Base-by-base conservation (phyloP, 2,888 invertebrate species). In the Priocnemis perturbator region DNA sequence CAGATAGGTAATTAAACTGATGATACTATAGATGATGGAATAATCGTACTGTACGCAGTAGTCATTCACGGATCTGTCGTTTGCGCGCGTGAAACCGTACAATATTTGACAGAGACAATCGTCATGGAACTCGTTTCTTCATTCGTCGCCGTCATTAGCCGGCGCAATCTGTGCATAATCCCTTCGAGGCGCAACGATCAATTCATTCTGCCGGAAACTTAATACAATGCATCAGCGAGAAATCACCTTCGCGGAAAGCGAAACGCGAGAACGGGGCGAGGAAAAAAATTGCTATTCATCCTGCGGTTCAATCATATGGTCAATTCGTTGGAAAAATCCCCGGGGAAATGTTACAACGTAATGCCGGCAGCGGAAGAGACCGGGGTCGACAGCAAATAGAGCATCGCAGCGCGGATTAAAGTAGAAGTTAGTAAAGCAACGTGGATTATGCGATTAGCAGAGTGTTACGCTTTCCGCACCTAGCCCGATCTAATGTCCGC, bases 131-230 rank as follows among this genome's bases (percentile, higher is more conserved):
- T 37, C 37, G 37, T 37, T 37, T 11, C 37, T 37, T 37, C 37
- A 11, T 9, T 11, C 11, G 11, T 9, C 37, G 11, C 37, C 37
- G 37, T 37, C 60, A 65, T 63, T 60, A 60, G 61, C 44, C 57
- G 50, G 57, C 57, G 64, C 50, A 47, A 64, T 44, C 15, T 52
- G 66, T 56, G 58, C 56, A 26, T 26, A 70, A 74, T 69, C 60
- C 69, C 20, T 65, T 55, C 52, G 44, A 58, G 17, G 47, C 50
- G 17, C 17, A 11, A 50, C 19, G 59, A 67, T 60, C 62, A 55
- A 52, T 65, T 44, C 61, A 47, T 71, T 75, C 52, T 58, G 44
- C 14, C 20, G 47, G 53, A 37, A 71, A 73, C 67, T 70, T 69
- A 69, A 63, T 65, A 60, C 53, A 55, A 52, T 52, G 52, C 48